Conservation (phyloP, 2,888 invertebrate species). For the Harpagoxenus sublaevis region DNA sequence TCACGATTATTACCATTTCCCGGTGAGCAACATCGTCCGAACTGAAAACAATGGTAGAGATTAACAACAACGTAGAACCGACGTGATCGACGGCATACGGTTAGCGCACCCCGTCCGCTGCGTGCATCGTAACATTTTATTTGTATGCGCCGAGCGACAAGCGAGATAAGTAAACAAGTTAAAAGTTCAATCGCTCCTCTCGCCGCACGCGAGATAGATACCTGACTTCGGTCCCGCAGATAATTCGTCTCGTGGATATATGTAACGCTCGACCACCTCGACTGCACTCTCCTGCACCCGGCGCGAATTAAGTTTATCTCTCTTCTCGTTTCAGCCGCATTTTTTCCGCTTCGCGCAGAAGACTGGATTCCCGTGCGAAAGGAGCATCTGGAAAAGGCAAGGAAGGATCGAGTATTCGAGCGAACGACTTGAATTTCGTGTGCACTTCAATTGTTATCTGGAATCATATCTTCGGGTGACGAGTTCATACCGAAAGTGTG, state of each 20-base stretch:
- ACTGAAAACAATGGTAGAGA: neutral
- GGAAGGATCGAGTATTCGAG: neutral
- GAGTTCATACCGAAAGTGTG: neutral
- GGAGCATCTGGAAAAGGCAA: too few relatives aligned
- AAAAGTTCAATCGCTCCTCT: conserved; percentile 27
- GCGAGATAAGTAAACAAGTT: conserved; percentile 47
- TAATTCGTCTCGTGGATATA: too few relatives aligned
- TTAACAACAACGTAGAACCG: neutral
- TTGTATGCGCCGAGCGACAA: neutral
- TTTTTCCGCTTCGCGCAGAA: neutral
- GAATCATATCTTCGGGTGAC: neutral
- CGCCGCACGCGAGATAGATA: neutral
- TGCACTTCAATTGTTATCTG: too few relatives aligned
- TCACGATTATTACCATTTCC: neutral
- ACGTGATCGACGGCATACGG: neutral
- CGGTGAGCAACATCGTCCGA: neutral
- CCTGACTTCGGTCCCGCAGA: too few relatives aligned
- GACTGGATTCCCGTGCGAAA: neutral
- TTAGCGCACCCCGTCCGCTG: neutral
- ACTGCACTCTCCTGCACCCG: neutral
- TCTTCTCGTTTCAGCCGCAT: neutral
- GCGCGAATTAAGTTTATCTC: neutral
- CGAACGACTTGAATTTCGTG: neutral
- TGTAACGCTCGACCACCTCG: too few relatives aligned
- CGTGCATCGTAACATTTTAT: neutral